These are phyloP conservation scores for Orchestia grillus DNA, from an alignment of 1,140 invertebrate genomes.

Conservation along the genomic window DNA sequence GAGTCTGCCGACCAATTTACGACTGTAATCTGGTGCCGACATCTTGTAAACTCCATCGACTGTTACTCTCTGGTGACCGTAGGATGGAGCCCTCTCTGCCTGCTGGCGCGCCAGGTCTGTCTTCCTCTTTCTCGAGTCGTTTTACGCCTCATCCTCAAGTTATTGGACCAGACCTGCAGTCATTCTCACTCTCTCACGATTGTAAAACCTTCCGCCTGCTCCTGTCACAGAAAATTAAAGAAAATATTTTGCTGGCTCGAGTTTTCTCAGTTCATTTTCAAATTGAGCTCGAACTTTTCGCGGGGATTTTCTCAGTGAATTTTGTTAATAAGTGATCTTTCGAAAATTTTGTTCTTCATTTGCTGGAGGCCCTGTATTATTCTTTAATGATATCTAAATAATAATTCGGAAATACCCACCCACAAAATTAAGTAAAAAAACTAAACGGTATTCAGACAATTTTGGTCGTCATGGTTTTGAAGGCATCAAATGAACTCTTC, in stretches of 20 bases:
- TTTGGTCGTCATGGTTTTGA: too few relatives aligned
- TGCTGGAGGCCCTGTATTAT: background rate
- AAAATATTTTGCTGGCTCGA: background rate
- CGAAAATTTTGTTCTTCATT: background rate
- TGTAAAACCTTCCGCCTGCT: background rate
- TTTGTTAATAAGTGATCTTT: background rate
- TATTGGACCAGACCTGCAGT: background rate
- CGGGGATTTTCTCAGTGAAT: background rate
- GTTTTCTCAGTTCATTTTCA: background rate
- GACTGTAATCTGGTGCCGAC: background rate
- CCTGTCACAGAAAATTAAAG: background rate
- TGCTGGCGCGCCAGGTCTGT: background rate
- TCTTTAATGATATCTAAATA: too few relatives aligned
- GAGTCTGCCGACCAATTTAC: background rate
- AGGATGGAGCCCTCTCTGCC: background rate
- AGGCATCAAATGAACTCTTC: too few relatives aligned
- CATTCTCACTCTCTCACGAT: background rate
- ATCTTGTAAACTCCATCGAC: background rate
- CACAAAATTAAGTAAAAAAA: too few relatives aligned
- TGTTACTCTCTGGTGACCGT: background rate
- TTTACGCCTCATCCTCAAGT: background rate
- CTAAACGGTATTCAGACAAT: too few relatives aligned
- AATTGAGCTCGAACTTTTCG: background rate
- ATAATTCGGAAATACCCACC: too few relatives aligned
- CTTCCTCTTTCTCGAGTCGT: background rate